phyloP scores from a whole-genome alignment of 2,113 vertebrate species.

The Grammomys surdaster region DNA sequence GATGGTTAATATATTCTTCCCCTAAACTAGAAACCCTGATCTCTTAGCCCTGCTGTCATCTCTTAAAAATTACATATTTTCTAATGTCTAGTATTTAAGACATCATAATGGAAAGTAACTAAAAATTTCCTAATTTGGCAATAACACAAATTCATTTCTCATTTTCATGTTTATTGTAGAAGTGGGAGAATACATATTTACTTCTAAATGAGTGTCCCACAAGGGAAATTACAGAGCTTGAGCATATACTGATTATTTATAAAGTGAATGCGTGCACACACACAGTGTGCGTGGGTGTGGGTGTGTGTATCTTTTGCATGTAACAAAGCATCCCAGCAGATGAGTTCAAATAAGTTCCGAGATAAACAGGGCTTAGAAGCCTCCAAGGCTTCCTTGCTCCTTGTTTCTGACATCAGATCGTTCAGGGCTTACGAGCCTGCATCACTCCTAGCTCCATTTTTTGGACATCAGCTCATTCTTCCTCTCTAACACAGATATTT shows the following conservation, averaged over 20 bases:
- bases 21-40: background rate
- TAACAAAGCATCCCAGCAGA: constrained; percentile 29
- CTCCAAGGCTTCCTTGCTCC: background rate
- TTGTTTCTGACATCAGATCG: background rate
- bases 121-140: background rate
- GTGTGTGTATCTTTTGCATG: background rate
- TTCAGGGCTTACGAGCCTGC: too few species aligned
- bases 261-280: background rate
- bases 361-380: background rate
- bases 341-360: constrained; percentile 48
- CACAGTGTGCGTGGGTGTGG: background rate
- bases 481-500: constrained; percentile 42
- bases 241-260: background rate
- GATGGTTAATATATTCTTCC: background rate
- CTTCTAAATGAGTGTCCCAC: constrained; percentile 44
- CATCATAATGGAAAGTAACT: background rate
- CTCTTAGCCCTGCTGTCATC: background rate
- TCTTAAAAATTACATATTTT: background rate
- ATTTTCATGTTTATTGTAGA: constrained; percentile 18
- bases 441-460: too few species aligned
- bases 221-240: fast-evolving
- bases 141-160: background rate
- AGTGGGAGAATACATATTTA: background rate
- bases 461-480: background rate
- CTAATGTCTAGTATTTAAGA: background rate